Percentiles rank a stretch among this genome's conserved stretches.
These are phyloP conservation scores for Gasterosteus aculeatus DNA, from an alignment of 2,113 vertebrate genomes.

Conservation along the genomic window DNA sequence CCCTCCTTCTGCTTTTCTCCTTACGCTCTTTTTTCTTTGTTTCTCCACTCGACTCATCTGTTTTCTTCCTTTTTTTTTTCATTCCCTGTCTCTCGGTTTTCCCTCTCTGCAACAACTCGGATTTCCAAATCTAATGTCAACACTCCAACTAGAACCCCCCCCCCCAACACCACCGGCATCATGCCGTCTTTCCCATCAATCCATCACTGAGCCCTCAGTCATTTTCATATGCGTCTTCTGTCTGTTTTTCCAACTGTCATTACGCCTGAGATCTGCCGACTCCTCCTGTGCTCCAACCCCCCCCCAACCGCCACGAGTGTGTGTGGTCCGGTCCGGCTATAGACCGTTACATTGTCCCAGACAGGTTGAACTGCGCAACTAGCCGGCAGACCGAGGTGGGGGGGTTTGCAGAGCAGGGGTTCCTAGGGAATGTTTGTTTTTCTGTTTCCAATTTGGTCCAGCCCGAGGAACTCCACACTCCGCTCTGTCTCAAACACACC, in stretches of 20 bases:
- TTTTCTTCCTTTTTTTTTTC: not conserved
- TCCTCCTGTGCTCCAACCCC: not conserved
- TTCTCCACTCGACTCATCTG: slow-evolving; percentile 29
- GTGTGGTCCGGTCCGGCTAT: slow-evolving; percentile 79
- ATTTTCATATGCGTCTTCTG: slow-evolving; percentile 57
- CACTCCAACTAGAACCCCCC: not conserved
- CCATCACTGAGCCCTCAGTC: slow-evolving; percentile 56
- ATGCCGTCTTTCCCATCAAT: slow-evolving; percentile 60
- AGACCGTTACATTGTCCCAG: slow-evolving; percentile 81
- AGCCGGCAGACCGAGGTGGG: slow-evolving; percentile 55
- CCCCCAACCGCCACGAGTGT: slow-evolving; percentile 40
- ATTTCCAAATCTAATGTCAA: slow-evolving; percentile 25
- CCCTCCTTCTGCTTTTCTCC: slow-evolving; percentile 49
- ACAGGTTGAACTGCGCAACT: slow-evolving; percentile 76
- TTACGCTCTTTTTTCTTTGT: slow-evolving; percentile 28
- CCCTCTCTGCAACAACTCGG: slow-evolving; percentile 2
- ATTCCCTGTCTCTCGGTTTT: not conserved
- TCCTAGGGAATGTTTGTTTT: slow-evolving; percentile 80
- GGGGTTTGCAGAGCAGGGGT: slow-evolving; percentile 46
- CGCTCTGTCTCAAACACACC: slow-evolving; percentile 79
- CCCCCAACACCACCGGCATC: not conserved
- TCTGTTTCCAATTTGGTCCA: slow-evolving; percentile 82
- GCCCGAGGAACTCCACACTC: slow-evolving; percentile 79
- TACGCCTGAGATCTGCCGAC: slow-evolving; percentile 38
- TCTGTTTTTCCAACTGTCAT: slow-evolving; percentile 71